Conservation (phyloP, 2,113 vertebrate species). For the Abramis brama region DNA sequence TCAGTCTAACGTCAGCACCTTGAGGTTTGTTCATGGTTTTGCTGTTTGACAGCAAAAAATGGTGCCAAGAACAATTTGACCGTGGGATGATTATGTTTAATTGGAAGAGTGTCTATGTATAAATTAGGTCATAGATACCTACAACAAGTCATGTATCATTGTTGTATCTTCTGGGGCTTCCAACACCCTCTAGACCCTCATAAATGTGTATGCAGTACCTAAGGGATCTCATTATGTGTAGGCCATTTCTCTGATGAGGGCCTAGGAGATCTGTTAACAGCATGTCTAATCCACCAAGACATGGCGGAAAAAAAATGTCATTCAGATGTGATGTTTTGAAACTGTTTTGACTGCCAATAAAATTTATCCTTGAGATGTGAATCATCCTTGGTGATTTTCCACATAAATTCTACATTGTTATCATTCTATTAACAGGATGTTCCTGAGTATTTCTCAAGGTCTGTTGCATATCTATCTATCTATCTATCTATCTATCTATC, state of each 20-base stretch:
- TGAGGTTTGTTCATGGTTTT: not conserved
- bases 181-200: not conserved
- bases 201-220: not conserved
- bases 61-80: not conserved
- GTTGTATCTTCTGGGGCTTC: slow-evolving; percentile 12
- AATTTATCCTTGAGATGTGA: slow-evolving; percentile 5
- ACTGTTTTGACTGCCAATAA: not conserved
- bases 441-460: not conserved
- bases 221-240: slow-evolving; percentile 19
- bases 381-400: not conserved
- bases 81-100: not conserved
- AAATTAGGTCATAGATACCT: not conserved
- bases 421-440: not conserved
- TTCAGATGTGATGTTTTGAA: slow-evolving; percentile 3
- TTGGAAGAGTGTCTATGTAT: not conserved
- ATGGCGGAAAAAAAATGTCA: not conserved
- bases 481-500: too few species aligned
- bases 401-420: not conserved
- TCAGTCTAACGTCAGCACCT: not conserved
- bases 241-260: slow-evolving; percentile 14
- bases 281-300: not conserved
- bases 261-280: slow-evolving; percentile 8
- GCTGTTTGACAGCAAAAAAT: not conserved
- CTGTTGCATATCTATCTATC: not conserved
- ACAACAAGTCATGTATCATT: slow-evolving; percentile 1